Base-by-base conservation (phyloP, 2,113 vertebrate species). In the Leptosomus discolor region DNA sequence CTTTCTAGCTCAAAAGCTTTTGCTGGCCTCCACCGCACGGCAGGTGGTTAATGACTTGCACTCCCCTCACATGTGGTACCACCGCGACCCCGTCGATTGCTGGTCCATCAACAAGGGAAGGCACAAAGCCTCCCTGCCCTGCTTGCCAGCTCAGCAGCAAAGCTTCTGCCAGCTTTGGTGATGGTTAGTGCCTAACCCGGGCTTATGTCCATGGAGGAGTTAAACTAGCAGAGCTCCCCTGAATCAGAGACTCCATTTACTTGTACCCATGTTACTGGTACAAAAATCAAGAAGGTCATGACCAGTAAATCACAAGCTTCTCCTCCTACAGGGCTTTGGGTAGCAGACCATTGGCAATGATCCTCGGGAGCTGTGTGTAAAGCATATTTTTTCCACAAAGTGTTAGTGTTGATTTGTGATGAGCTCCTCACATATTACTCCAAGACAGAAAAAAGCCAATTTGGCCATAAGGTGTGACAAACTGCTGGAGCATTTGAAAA, bases 401-500 rank as follows among this genome's bases (percentile, higher is more conserved):
- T 46, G 15, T 63, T 63, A 8, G 15, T 39, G 32, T 37, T 74
- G 48, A 21, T 79, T 68, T 80, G 58, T 43, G 53, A 57, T 45
- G 18, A 70, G 30, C n/a, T 78, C 30, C 51, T 87, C 76, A 39
- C 19, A 14, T 64, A 54, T 80, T 37, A 34, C 26, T 68, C 45
- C n/a, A 73, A 82, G 56, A 75, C 61, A 93, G 36, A 68, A 65
- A 46, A n/a, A 82, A 58, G 27, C 45, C 43, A 58, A 65, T 43
- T 58, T 36, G 70, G 41, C 61, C 58, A 36, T 63, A 75, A 76
- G 11, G 21, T 79, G 57, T 71, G 37, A 69, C 37, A 34, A 75
- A 82, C 70, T 83, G 46, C 41, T 94, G 56, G 45, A 74, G 27
- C 27, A 15, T 54, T 61, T 79, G 56, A 90, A 78, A 93, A 95